Base-by-base conservation (phyloP, 2,113 vertebrate genomes). In the Indri indri region DNA sequence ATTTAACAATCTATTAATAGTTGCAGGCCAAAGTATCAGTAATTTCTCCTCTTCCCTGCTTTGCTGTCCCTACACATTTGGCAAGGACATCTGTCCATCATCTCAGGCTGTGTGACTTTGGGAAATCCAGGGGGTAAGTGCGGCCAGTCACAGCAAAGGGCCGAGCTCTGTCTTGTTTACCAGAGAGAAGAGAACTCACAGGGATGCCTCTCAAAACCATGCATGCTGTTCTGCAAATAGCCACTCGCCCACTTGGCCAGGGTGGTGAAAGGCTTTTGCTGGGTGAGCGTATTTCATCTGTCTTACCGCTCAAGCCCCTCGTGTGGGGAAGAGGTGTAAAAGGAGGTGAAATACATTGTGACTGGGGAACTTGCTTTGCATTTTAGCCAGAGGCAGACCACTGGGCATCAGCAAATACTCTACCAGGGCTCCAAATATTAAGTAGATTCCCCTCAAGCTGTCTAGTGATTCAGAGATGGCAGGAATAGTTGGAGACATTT, bases 251-350 rank as follows among this genome's bases (percentile, higher is more conserved):
- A 23, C 65, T 50, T 88, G 91, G 86, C 50, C 42, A 17, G 45
- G 6, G 63, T 74, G 93, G 92, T 68, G 84, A 94, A 82, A 79
- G 91, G 20, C 90, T 74, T 96, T 83, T 70, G 57, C 90, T 84
- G 50, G 14, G 12, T 90, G 76, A 93, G 45, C 0, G 0, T 32
- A 9, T 90, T 83, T 93, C 79, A 83, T 96, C 95, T 74, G 85
- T 88, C 63, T 92, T 76, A 34, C 27, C 76, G 61, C 50, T 94
- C 25, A 57, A 94, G 83, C 61, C 47, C 37, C 63, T 87, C 2
- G 1, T 25, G 30, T 87, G 50, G 63, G 59, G 73, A 84, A 83
- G 74, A 83, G 68, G 27, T 86, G 42, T 66, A 77, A 77, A 91
- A 71, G 65, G n/a, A 96, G 47, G 76, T 70, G 65, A 80, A 52